Percentiles rank a stretch among this genome's conserved stretches.
Evolutionary conservation across 2,113 vertebrate genomes (phyloP).

Genomic region (Colius striatus): DNA sequence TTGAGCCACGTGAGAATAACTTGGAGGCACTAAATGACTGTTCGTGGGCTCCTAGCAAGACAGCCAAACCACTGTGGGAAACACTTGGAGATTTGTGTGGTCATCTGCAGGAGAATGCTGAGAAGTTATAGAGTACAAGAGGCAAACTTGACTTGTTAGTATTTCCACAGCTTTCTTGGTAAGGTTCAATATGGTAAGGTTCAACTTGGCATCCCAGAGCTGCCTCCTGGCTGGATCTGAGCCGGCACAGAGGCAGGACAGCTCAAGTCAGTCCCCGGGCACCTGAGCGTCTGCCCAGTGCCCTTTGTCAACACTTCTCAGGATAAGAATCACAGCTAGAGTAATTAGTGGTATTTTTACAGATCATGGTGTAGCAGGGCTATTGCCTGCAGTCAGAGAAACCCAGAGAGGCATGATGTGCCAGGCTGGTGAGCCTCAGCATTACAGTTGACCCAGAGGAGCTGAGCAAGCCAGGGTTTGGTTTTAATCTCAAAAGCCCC

Average conservation of each 20-base stretch:
- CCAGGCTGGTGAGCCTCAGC: background rate
- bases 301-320: slow-evolving; percentile 31
- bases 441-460: slow-evolving; percentile 1
- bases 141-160: background rate
- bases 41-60: background rate
- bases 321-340: slow-evolving; percentile 5
- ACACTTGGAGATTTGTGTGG: background rate
- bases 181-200: background rate
- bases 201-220: background rate
- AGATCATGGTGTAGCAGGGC: background rate
- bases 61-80: background rate
- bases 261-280: background rate
- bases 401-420: background rate
- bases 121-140: background rate
- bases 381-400: slow-evolving; percentile 9
- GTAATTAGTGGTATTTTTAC: slow-evolving; percentile 6
- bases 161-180: background rate
- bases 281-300: background rate
- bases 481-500: slow-evolving; percentile 10
- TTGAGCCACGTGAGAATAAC: background rate
- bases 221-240: background rate
- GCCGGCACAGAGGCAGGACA: background rate
- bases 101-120: background rate
- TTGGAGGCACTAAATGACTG: background rate
- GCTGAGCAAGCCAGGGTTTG: background rate